Evolutionary conservation across 2,113 vertebrate species (phyloP).

Genomic region (Myotis yumanensis): DNA sequence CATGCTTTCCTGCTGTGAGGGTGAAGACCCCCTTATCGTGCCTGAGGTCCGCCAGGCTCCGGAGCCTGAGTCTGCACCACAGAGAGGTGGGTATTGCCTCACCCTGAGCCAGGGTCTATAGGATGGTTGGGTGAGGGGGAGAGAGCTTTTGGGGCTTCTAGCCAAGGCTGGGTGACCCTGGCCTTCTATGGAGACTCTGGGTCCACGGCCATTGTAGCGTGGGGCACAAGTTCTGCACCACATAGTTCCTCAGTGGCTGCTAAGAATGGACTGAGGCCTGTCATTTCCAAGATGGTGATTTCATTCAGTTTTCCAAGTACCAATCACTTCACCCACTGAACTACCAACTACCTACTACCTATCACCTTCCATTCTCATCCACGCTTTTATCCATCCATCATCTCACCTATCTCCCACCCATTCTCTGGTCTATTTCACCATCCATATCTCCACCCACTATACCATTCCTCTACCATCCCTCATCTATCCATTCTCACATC

Average conservation of each 20-base stretch:
- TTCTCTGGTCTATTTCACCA: background rate
- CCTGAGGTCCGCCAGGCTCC: constrained; percentile 84
- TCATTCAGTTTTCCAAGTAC: background rate
- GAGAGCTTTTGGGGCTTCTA: too few species aligned
- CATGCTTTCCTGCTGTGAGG: constrained; percentile 94
- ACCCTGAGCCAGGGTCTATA: accelerated
- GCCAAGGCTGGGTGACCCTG: background rate
- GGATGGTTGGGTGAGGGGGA: background rate
- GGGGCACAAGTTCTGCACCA: background rate
- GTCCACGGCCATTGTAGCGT: background rate
- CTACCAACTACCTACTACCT: background rate
- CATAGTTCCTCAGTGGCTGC: background rate
- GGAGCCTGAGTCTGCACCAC: constrained; percentile 82
- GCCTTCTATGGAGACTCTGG: background rate
- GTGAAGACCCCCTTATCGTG: constrained; percentile 81
- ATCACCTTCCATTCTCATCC: background rate
- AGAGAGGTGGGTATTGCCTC: constrained; percentile 84
- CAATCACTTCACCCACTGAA: too few species aligned
- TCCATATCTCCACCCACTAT: background rate
- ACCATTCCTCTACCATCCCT: too few species aligned
- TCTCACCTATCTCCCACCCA: background rate
- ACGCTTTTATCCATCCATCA: too few species aligned
- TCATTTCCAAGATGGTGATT: background rate
- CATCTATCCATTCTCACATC: background rate
- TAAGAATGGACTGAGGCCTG: background rate